Percentiles rank a stretch among this genome's conserved stretches.
These are phyloP conservation scores for Tenebrio molitor DNA, from an alignment of 1,140 invertebrate species.

Conservation along the genomic window DNA sequence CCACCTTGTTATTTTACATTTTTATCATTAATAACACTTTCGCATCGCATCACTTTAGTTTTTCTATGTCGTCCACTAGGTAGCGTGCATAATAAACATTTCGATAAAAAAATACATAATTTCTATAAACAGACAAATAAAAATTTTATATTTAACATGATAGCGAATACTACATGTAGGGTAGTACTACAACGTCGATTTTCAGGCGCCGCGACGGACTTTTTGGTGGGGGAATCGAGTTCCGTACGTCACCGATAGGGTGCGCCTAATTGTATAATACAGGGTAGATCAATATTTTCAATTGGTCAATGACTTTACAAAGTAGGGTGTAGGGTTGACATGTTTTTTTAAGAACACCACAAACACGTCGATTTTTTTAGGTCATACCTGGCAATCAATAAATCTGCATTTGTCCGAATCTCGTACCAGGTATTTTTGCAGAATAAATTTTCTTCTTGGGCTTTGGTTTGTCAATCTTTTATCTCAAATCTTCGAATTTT, in stretches of 20 bases:
- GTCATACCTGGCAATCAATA: not conserved
- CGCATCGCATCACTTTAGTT: not conserved
- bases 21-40: slow-evolving; percentile 1
- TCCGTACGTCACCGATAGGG: slow-evolving; percentile 42
- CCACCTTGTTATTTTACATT: slow-evolving; percentile 1
- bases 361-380: slow-evolving; percentile 1
- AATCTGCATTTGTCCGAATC: no score
- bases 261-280: slow-evolving; percentile 39
- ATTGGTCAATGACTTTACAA: slow-evolving; percentile 48
- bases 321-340: slow-evolving; percentile 2
- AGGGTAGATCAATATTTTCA: slow-evolving; percentile 43
- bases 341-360: not conserved
- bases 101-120: slow-evolving; percentile 21
- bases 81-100: not conserved
- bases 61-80: slow-evolving; percentile 9
- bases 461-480: no score
- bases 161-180: slow-evolving; percentile 43
- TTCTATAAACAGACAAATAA: slow-evolving; percentile 17
- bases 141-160: slow-evolving; percentile 44
- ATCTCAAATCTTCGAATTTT: no score
- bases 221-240: slow-evolving; percentile 36
- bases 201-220: slow-evolving; percentile 49
- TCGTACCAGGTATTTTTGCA: no score
- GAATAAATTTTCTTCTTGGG: no score
- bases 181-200: slow-evolving; percentile 50